Evolutionary conservation across 2,797 vertebrate genomes (phyloP).

Genomic region (Morus bassanus): DNA sequence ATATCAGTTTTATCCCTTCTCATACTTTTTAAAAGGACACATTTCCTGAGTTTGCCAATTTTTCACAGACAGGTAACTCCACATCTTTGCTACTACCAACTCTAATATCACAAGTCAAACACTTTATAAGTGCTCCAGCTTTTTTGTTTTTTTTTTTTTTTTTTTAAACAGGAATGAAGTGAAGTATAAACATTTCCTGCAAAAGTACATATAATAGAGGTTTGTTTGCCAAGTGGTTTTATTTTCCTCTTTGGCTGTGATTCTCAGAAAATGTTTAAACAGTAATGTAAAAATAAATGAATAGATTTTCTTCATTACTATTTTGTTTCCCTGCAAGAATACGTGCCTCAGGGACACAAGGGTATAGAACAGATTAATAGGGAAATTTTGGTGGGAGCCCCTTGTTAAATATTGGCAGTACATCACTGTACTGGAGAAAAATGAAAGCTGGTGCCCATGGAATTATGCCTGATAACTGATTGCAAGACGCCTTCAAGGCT

Average conservation of each 20-base stretch:
- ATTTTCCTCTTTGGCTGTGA: conserved; percentile 63
- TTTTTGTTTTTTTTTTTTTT: neutral
- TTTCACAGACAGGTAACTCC: neutral
- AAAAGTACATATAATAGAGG: conserved; percentile 48
- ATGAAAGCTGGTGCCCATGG: conserved; percentile 21
- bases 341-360: conserved; percentile 17
- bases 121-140: neutral
- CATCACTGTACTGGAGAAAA: conserved; percentile 38
- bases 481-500: conserved; percentile 55
- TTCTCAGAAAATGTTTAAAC: conserved; percentile 61
- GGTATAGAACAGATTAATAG: conserved; percentile 41
- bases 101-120: neutral
- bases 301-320: conserved; percentile 51
- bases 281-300: conserved; percentile 67
- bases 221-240: conserved; percentile 65
- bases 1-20: neutral
- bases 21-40: neutral
- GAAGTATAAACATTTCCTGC: conserved; percentile 51
- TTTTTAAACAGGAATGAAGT: neutral
- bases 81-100: neutral
- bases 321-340: conserved; percentile 56
- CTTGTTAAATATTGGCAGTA: conserved; percentile 54
- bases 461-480: conserved; percentile 51
- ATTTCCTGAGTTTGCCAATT: neutral
- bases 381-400: conserved; percentile 43